Percentiles rank a stretch among this genome's conserved stretches.
Conservation (phyloP, 1,140 invertebrate species). For the Oryctes rhinoceros region DNA sequence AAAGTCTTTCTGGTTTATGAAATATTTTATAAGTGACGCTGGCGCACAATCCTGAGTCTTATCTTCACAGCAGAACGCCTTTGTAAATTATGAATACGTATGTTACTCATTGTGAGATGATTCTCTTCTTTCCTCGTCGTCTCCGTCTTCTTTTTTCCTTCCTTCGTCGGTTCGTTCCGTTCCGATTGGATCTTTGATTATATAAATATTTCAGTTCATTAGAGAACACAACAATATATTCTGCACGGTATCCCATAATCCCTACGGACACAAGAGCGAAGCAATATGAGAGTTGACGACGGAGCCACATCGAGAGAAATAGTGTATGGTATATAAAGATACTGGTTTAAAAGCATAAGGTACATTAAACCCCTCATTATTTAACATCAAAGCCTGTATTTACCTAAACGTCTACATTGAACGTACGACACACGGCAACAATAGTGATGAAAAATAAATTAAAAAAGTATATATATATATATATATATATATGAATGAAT, state of each 20-base stretch:
- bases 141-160: slow-evolving; percentile 1
- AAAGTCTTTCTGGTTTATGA: slow-evolving; percentile 29
- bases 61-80: slow-evolving; percentile 23
- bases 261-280: slow-evolving; percentile 44
- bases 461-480: slow-evolving; percentile 16
- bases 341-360: slow-evolving; percentile 47
- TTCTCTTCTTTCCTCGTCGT: slow-evolving; percentile 18
- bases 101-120: slow-evolving; percentile 28
- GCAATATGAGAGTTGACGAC: slow-evolving; percentile 20
- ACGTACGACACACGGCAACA: slow-evolving; percentile 42
- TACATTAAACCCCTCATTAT: slow-evolving; percentile 51
- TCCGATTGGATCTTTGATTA: slow-evolving; percentile 39
- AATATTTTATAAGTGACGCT: slow-evolving; percentile 26
- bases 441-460: slow-evolving; percentile 21
- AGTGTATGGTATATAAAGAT: slow-evolving; percentile 38
- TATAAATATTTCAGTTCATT: slow-evolving; percentile 45
- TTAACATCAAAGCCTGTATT: slow-evolving; percentile 51
- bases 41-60: slow-evolving; percentile 2
- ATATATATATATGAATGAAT: too few species aligned
- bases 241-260: slow-evolving; percentile 43
- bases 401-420: slow-evolving; percentile 51
- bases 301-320: slow-evolving; percentile 39
- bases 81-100: slow-evolving; percentile 36
- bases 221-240: slow-evolving; percentile 44
- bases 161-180: not conserved